Evolutionary conservation across 2,888 invertebrate genomes (phyloP).

Genomic region (Anthrax anthrax): DNA sequence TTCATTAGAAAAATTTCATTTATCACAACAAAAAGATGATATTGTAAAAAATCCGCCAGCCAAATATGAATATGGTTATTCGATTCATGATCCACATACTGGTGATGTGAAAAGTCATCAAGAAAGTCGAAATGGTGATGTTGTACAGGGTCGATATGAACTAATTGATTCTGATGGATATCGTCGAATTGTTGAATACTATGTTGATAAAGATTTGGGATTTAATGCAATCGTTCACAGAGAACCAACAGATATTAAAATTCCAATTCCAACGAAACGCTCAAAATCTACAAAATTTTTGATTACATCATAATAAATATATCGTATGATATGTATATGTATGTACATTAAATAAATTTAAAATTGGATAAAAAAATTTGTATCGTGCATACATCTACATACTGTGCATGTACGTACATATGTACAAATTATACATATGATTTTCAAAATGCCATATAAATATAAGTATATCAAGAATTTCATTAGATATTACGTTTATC

Average conservation of each 20-base stretch:
- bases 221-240: conserved; percentile 40
- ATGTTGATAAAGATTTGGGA: conserved; percentile 38
- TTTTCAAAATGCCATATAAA: too few species aligned
- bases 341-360: too few species aligned
- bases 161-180: conserved; percentile 39
- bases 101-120: conserved; percentile 40
- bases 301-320: too few species aligned
- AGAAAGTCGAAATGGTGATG: conserved; percentile 38
- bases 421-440: too few species aligned
- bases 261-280: conserved; percentile 12
- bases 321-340: too few species aligned
- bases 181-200: conserved; percentile 38
- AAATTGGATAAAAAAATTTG: too few species aligned
- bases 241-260: conserved; percentile 33
- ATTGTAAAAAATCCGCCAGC: conserved; percentile 25
- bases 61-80: conserved; percentile 37
- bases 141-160: conserved; percentile 38
- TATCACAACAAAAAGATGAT: too few species aligned
- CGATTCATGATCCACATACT: conserved; percentile 37
- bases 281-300: too few species aligned
- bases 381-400: too few species aligned
- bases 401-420: not conserved
- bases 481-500: too few species aligned
- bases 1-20: too few species aligned
- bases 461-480: too few species aligned